Evolutionary conservation across 2,888 invertebrate genomes (phyloP).

Genomic region (Tiliacea aurago): DNA sequence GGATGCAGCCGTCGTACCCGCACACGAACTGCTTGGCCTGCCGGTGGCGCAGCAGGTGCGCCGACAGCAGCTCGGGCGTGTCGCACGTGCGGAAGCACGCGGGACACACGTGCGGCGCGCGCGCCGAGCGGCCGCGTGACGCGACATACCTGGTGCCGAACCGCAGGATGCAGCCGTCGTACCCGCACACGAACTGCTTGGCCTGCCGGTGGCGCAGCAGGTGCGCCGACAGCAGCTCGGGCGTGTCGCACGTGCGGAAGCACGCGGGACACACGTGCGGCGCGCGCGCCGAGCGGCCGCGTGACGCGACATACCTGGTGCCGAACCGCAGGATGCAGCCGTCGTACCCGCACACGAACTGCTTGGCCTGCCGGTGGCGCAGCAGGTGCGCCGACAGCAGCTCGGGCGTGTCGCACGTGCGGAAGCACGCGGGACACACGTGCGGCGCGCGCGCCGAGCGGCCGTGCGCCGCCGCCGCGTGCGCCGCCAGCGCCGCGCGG

Average conservation of each 20-base stretch:
- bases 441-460: conserved; percentile 61
- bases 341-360: conserved; percentile 86
- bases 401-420: conserved; percentile 63
- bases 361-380: conserved; percentile 79
- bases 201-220: conserved; percentile 79
- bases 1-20: too few species aligned
- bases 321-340: conserved; percentile 85
- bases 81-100: too few species aligned
- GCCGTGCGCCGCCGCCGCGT: conserved; percentile 67
- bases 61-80: too few species aligned
- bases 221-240: conserved; percentile 78
- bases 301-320: conserved; percentile 71
- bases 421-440: conserved; percentile 78
- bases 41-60: too few species aligned
- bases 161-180: conserved; percentile 84
- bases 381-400: conserved; percentile 79
- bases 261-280: conserved; percentile 76
- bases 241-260: conserved; percentile 68
- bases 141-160: conserved; percentile 76
- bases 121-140: too few species aligned
- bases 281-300: too few species aligned
- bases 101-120: too few species aligned
- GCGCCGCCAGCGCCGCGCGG: conserved; percentile 67
- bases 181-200: conserved; percentile 84
- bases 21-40: too few species aligned